phyloP scores from a whole-genome alignment of 2,888 invertebrate species.

The Habroteleia sp. region DNA sequence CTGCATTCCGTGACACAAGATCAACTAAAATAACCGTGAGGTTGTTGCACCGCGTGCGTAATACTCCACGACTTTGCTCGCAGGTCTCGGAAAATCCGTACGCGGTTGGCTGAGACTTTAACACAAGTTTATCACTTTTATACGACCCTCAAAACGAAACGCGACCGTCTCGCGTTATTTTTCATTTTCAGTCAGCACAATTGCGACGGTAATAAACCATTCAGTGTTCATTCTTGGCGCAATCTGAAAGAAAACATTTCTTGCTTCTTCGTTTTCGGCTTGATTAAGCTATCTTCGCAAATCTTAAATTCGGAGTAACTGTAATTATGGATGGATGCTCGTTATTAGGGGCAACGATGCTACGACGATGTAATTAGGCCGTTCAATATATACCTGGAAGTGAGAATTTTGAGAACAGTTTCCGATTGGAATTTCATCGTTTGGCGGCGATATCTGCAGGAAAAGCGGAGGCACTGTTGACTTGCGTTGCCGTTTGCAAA shows the following conservation, averaged over 20 bases:
- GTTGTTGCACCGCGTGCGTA: constrained; percentile 75
- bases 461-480: constrained; percentile 57
- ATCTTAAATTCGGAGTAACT: too few species aligned
- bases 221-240: too few species aligned
- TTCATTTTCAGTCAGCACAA: constrained; percentile 1
- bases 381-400: constrained; percentile 73
- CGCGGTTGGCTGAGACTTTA: too few species aligned
- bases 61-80: constrained; percentile 22
- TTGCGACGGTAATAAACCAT: too few species aligned
- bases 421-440: constrained; percentile 75
- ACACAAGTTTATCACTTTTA: constrained; percentile 10
- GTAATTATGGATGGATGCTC: too few species aligned
- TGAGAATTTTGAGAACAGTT: constrained; percentile 66
- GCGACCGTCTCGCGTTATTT: not conserved
- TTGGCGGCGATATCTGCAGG: constrained; percentile 72
- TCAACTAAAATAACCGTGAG: constrained; percentile 78
- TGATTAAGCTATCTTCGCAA: too few species aligned
- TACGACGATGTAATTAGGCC: constrained; percentile 75
- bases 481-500: constrained; percentile 67
- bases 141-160: constrained; percentile 7
- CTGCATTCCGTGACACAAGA: constrained; percentile 76
- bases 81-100: constrained; percentile 10
- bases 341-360: constrained; percentile 63
- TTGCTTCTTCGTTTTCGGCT: too few species aligned
- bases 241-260: too few species aligned